Base-by-base conservation (phyloP, 2,888 invertebrate genomes). In the Lobophora halterata region DNA sequence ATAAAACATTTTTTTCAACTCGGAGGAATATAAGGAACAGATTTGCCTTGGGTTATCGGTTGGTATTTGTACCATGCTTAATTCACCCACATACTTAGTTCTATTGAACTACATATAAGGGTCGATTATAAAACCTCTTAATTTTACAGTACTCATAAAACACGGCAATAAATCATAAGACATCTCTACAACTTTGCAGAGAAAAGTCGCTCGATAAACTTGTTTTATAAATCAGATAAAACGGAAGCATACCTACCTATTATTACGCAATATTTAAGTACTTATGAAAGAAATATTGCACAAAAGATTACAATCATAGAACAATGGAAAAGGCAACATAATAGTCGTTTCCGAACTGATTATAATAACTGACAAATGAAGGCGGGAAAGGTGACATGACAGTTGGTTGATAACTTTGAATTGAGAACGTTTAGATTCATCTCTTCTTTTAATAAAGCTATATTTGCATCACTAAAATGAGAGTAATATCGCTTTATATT, bases 261-360 rank as follows among this genome's bases (percentile, higher is more conserved):
- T 37, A 37, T 47, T 32, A 44, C 38, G 30, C 29, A 46, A 40
- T 35, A 37, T 24, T 31, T 17, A 33, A 46, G 38, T 35, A 37
- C 26, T 31, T 17, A 33, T 20, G 13, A 24, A 17, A 19, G 10
- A 29, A 33, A 25, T 36, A 12, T 21, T 39, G 26, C 31, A 39
- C 18, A 35, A 39, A 30, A 29, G 11, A 37, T 34, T 20, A 27
- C 6, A 27, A 41, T 25, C 24, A 11, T 16, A 39, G 28, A 39
- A 45, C 35, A 38, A 44, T 39, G 23, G 37, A 13, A 34, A 38
- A 44, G 39, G 28, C 19, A 32, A 24, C 31, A 30, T n/a, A n/a
- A n/a, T 32, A 41, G 24, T 26, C 21, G 38, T 30, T 46, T 35
- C 35, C 16, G 28, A 36, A 35, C 25, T 17, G 29, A 35, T 30